Evolutionary conservation across 2,113 vertebrate species (phyloP), one percentile per base, ranked within the genome.

Genomic region (Macquaria australasica): DNA sequence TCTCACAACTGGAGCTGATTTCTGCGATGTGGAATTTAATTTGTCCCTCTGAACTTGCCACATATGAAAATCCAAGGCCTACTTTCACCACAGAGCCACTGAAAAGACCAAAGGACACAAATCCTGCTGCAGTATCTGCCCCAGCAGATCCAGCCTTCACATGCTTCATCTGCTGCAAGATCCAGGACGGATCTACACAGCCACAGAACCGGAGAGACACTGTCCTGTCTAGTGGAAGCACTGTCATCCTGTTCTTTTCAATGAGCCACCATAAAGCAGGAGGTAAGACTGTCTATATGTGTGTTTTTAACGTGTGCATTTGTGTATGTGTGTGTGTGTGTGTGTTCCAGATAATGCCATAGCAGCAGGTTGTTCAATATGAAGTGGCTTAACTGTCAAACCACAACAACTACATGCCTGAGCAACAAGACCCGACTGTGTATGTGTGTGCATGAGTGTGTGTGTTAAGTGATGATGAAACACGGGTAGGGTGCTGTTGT

Each of bases 391-490:
- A 63, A 45, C 64, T 60, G 77, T 76, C 50, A 73, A 81, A 85
- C 48, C 45, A 37, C 72, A 67, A 51, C 69, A 55, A 73, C 80
- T 2, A 39, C 87, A 77, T 0, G 37, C 15, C 66, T 62, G 63
- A 28, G 37, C 64, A 79, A 37, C 67, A 23, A 34, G n/a, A 77
- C 34, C 71, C 48, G 23, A 10, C 86, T 77, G 74, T 82, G 79
- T 23, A 21, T 37, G 69, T 21, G 53, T 12, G 31, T 37, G 18
- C 9, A 6, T 69, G 62, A 0, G 34, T 6, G 39, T 77, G 59
- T 73, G 79, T 86, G 82, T 81, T 84, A 87, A 87, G 81, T 63
- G 72, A 85, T 90, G 77, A 91, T 86, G 74, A 83, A 88, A 90
- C 89, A 74, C 34, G 11, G 75, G 28, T 10, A 82, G 72, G 66